These are phyloP conservation scores for Manis crassicaudata DNA, from an alignment of 2,797 vertebrate genomes.

Conservation along the genomic window DNA sequence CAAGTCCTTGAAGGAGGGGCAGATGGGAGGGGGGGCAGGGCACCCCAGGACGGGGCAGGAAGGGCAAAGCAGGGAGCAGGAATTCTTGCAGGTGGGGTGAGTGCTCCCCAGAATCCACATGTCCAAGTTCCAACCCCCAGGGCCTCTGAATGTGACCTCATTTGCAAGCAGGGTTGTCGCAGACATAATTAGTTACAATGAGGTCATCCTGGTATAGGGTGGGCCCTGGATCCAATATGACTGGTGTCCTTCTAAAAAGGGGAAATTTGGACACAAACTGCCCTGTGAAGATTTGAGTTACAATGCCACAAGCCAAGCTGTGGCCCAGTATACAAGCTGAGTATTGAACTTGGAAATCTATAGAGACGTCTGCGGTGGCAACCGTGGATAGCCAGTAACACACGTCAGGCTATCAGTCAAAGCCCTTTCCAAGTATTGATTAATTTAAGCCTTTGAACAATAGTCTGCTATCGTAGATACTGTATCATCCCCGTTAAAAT, in stretches of 20 bases:
- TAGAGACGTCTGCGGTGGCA: not conserved
- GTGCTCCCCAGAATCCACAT: not conserved
- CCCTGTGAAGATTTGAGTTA: not conserved
- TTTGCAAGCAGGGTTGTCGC: not conserved
- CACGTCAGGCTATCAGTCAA: not conserved
- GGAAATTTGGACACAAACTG: not conserved
- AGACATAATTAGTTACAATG: not conserved
- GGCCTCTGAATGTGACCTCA: not conserved
- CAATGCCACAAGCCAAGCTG: not conserved
- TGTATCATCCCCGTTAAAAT: not conserved
- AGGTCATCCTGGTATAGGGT: not conserved
- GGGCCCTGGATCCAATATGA: not conserved
- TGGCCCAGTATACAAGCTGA: not conserved
- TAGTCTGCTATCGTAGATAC: not conserved
- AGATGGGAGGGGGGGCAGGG: no score
- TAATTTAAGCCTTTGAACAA: not conserved
- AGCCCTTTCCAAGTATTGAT: not conserved
- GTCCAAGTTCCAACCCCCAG: not conserved
- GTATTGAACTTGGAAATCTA: not conserved
- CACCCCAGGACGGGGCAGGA: not conserved
- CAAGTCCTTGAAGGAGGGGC: not conserved
- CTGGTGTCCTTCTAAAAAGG: not conserved
- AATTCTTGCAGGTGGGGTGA: not conserved
- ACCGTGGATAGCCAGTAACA: no score
- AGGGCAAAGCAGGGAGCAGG: not conserved